Conservation (phyloP, 2,113 vertebrate genomes). For the Mustelus asterias region DNA sequence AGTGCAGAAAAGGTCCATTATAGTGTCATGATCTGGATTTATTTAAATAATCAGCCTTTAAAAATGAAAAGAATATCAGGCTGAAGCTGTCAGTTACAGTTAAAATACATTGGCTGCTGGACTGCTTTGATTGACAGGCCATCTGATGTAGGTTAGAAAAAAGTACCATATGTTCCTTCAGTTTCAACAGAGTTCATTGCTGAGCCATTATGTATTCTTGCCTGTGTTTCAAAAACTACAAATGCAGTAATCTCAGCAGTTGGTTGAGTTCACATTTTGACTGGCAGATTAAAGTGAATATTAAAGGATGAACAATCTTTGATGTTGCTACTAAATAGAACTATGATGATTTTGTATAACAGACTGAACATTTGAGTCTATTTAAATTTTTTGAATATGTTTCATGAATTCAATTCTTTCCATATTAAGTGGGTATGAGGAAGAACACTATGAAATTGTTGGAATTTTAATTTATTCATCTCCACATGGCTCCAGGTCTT, state of each 20-base stretch:
- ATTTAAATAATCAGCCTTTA: not conserved
- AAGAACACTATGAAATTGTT: not conserved
- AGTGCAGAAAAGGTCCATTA: too few species aligned
- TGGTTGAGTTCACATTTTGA: not conserved
- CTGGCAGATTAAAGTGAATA: not conserved
- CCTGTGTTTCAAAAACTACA: not conserved
- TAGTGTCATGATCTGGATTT: not conserved
- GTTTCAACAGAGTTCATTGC: not conserved
- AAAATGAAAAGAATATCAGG: not conserved
- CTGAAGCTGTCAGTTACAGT: not conserved
- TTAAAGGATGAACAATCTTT: too few species aligned
- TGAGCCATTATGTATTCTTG: not conserved
- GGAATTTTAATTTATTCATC: too few species aligned
- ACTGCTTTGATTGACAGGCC: not conserved
- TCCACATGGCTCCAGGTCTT: too few species aligned
- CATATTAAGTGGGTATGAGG: not conserved
- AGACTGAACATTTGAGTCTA: too few species aligned
- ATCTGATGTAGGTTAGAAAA: not conserved
- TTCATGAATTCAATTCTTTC: not conserved
- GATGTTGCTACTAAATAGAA: too few species aligned
- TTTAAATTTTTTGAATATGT: not conserved
- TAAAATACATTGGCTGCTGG: not conserved
- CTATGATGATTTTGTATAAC: too few species aligned
- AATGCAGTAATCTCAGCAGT: not conserved
- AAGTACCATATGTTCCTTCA: not conserved